Evolutionary conservation across 2,888 invertebrate species (phyloP).

Genomic region (Stenodema calcarata): DNA sequence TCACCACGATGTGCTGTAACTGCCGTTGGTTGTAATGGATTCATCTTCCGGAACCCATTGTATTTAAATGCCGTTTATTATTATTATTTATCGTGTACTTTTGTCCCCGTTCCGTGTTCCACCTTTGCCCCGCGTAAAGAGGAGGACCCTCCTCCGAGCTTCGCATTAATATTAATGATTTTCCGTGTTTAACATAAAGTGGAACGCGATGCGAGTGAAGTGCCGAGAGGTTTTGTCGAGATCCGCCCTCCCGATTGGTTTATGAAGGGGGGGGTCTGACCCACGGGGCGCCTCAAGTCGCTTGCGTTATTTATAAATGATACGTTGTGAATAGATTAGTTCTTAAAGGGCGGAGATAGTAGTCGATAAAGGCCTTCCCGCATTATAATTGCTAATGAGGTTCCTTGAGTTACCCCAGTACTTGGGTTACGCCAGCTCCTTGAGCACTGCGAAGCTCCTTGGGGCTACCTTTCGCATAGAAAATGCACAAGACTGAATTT

Average conservation of each 20-base stretch:
- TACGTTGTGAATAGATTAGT: conserved; percentile 21
- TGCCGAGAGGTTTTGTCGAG: background rate
- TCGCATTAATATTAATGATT: conserved; percentile 6
- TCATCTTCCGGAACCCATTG: background rate
- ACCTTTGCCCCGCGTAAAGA: background rate
- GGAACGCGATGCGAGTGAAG: conserved; percentile 10
- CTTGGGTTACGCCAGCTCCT: conserved; percentile 72
- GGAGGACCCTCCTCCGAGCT: background rate
- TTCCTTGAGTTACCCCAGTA: conserved; percentile 61
- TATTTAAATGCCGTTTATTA: conserved; percentile 16
- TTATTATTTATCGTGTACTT: conserved; percentile 17
- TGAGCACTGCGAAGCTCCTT: background rate
- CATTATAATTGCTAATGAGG: conserved; percentile 12
- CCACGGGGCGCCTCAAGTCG: background rate
- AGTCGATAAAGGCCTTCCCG: background rate
- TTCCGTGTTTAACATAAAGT: conserved; percentile 19
- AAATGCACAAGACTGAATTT: background rate
- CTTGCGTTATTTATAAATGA: conserved; percentile 11
- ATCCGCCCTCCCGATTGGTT: background rate
- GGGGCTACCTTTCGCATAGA: background rate
- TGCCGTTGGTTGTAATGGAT: background rate
- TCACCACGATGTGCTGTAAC: background rate
- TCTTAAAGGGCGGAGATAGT: conserved; percentile 11
- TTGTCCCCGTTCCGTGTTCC: conserved; percentile 9
- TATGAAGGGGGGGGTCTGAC: background rate